Evolutionary conservation across 2,888 invertebrate species (phyloP), one percentile per base, ranked within the genome.

Genomic region (Anaspis maculata): DNA sequence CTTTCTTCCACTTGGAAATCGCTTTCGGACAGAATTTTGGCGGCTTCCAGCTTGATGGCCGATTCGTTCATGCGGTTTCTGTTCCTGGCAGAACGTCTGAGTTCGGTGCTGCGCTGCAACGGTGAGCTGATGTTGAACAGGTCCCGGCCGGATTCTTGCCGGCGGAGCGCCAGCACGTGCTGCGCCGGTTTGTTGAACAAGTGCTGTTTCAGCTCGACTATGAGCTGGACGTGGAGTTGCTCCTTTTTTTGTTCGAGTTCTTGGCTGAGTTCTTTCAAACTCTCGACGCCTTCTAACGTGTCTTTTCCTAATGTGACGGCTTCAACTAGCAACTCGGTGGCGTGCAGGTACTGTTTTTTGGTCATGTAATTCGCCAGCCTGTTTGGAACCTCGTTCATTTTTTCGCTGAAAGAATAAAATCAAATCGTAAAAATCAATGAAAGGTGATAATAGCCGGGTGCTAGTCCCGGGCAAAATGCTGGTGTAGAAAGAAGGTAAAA

Each of bases 301-400:
- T 81, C 83, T 54, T 81, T 78, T 19, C 83, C 74, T 34, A 77
- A 68, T 10, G 74, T 66, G 2, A 78, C 66, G 3, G 86, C 85
- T 45, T 78, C 78, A 13, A 82, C 79, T 12, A 90, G 68, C 25
- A 86, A 73, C 54, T 83, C 76, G n/a, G 91, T 88, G 14, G 89
- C 90, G 56, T 83, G 84, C 37, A 91, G 68, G 63, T 88, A 91
- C 44, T 88, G 82, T 41, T 88, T 88, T 41, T 77, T 76, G 5
- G 72, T 64, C 42, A 84, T 69, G 52, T 75, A 76, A 32, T 68
- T 70, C 30, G 76, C 74, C 38, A 87, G 69, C 50, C 76, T 73
- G 37, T 77, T 75, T 26, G 83, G 81, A 36, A 86, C 80, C 61
- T 81, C 78, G 44, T 79, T 77, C 46, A 88, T 67, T 54, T 81